Evolutionary conservation across 2,113 vertebrate genomes (phyloP), one percentile per base, ranked within the genome.

Genomic region (Centropus unirufus): DNA sequence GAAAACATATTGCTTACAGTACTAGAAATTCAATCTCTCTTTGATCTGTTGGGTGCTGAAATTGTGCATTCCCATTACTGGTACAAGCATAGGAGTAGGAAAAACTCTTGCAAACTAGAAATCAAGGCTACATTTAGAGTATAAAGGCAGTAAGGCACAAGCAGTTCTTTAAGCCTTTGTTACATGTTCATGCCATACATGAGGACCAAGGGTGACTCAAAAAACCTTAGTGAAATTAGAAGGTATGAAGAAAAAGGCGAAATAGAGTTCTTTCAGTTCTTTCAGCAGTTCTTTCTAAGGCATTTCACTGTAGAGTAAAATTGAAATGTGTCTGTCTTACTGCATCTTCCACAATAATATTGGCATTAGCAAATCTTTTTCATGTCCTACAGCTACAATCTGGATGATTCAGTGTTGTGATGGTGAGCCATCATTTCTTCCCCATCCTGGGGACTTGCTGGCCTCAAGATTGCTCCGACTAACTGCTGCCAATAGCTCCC

Each of bases 291-390:
- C 12, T 29, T 77, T 52, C 66, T 40, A 77, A 83, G 73, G 9
- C n/a, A 42, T 18, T 61, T 62, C 39, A 34, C 11, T 46, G 39
- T 12, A 8, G 3, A 32, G 36, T 39, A 15, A 14, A 83, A 46
- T 1, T 47, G n/a, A 59, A 78, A 40, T 0, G 0, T n/a, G 8
- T 30, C 51, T 68, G 20, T 4, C 8, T 64, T 64, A 70, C 70
- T 66, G 44, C 51, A 47, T 16, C 36, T 62, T 87, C 55, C 62
- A 49, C n/a, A 27, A 58, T 20, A 47, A 40, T 19, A 7, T 10
- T 79, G 44, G 9, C 13, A 30, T 29, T 52, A 74, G 27, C 29
- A 66, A 24, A 59, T 10, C 19, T 73, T 59, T 40, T 1, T 39
- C 32, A 7, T 5, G 39, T 34, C 61, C 24, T 13, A 6, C 39